Conservation (phyloP, 1,140 invertebrate species). For the Calycopis cecrops region DNA sequence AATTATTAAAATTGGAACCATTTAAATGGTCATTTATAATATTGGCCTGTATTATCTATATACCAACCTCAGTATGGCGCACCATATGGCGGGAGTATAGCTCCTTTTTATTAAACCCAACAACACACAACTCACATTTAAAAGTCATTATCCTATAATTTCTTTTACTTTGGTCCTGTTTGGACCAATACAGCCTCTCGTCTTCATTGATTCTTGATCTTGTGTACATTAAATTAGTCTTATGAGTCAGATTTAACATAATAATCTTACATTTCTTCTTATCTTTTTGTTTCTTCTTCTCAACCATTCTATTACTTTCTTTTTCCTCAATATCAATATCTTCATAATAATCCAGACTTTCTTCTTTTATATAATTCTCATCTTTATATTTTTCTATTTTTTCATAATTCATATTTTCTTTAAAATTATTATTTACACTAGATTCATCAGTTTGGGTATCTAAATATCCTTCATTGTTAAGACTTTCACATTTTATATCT, state of each 20-base stretch:
- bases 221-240: too few relatives aligned
- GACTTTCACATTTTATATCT: too few relatives aligned
- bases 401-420: neutral
- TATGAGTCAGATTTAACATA: too few relatives aligned
- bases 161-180: conserved; percentile 6
- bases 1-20: too few relatives aligned
- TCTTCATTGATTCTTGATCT: too few relatives aligned
- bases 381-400: conserved; percentile 5
- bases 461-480: too few relatives aligned
- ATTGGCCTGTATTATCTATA: too few relatives aligned
- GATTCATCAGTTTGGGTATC: too few relatives aligned
- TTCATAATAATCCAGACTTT: neutral
- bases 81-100: conserved; percentile 16
- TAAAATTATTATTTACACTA: too few relatives aligned
- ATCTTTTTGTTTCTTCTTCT: conserved; percentile 8
- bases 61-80: conserved; percentile 18
- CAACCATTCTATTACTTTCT: conserved; percentile 15
- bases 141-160: conserved; percentile 16
- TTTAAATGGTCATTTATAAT: too few relatives aligned
- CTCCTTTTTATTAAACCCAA: conserved; percentile 15
- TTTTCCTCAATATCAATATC: conserved; percentile 17
- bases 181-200: too few relatives aligned
- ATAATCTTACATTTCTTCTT: conserved; percentile 9
- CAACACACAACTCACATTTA: conserved; percentile 25
- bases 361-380: neutral